Conservation (phyloP, 2,888 invertebrate species). For the Drosophila neonasuta region DNA sequence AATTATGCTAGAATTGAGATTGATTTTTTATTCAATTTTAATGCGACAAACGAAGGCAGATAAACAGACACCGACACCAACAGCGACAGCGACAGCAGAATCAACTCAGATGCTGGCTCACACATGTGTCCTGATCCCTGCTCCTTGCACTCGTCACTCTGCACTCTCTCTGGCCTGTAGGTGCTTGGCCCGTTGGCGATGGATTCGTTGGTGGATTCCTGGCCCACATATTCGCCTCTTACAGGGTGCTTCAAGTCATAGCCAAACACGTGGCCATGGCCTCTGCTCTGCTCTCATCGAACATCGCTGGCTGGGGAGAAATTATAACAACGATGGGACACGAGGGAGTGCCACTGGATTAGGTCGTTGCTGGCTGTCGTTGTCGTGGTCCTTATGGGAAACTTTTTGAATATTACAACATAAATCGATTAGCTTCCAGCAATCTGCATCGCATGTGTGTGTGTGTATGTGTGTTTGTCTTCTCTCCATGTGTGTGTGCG, state of each 20-base stretch:
- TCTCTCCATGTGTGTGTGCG: slow-evolving; percentile 40
- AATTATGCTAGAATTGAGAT: slow-evolving; percentile 81
- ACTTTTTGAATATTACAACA: slow-evolving; percentile 79
- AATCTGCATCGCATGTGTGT: slow-evolving; percentile 50
- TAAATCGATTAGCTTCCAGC: slow-evolving; percentile 77
- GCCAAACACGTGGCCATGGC: slow-evolving; percentile 57
- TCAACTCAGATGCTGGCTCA: slow-evolving; percentile 23
- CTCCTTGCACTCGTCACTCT: slow-evolving; percentile 1
- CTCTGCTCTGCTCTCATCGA: slow-evolving; percentile 5
- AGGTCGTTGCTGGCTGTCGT: slow-evolving; percentile 59
- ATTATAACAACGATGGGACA: slow-evolving; percentile 62
- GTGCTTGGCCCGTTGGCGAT: slow-evolving; percentile 22
- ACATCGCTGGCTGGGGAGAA: slow-evolving; percentile 48
- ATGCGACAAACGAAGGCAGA: slow-evolving; percentile 79
- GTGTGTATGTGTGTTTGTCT: slow-evolving; percentile 17
- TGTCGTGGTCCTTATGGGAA: slow-evolving; percentile 63
- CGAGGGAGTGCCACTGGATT: slow-evolving; percentile 70
- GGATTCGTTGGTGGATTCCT: slow-evolving; percentile 26
- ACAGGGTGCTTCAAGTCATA: slow-evolving; percentile 60
- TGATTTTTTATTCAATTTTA: slow-evolving; percentile 82
- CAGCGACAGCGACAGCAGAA: slow-evolving; percentile 33
- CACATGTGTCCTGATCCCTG: slow-evolving; percentile 27
- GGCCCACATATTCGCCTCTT: slow-evolving; percentile 50
- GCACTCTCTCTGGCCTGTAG: slow-evolving; percentile 36
- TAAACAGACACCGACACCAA: slow-evolving; percentile 67